Base-by-base conservation (phyloP, 2,888 invertebrate species). In the Seladonia tumulorum region DNA sequence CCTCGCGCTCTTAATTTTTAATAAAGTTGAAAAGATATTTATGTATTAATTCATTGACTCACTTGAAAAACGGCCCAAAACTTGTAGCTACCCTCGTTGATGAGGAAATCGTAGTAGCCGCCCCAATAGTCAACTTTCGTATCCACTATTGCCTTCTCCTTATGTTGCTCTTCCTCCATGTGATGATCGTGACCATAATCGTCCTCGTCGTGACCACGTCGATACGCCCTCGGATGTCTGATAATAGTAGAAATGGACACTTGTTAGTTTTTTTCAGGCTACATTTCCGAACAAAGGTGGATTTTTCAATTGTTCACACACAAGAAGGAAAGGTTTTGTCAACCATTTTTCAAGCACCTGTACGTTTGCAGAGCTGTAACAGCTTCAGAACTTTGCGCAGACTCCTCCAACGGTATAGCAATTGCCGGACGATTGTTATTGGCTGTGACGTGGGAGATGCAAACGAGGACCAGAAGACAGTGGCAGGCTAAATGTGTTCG, bases 21-120 rank as follows among this genome's bases (percentile, higher is more conserved):
- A 42, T 35, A 42, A 42, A 42, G 4, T 42, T 42, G 8, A 3
- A 22, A 49, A 49, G 8, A 22, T 22, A 53, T 53, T 53, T 5
- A 53, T 53, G 22, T 22, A 22, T 10, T 2, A 0, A 22, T 53
- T 8, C 22, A 22, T 22, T 8, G 7, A 42, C 25, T 75, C 42
- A 98, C 98, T 96, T 98, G 98, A 94, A 98, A 98, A 14, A 96
- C 97, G 57, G 98, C 98, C 98, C 98, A 98, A 95, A 98, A 98
- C 94, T 98, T 98, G 95, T 98, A 98, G 29, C 98, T 98, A 3
- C 98, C 98, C 94, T 98, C 98, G 92, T 98, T 98, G 93, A 98
- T 98, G 89, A 98, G 96, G 95, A 98, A 98, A 95, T 98, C 98
- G 93, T 98, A 98, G 95, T 98, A 98, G 0, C 97, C 97, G 57